Evolutionary conservation across 2,888 invertebrate genomes (phyloP).

Genomic region (Lasioglossum zephyrum): DNA sequence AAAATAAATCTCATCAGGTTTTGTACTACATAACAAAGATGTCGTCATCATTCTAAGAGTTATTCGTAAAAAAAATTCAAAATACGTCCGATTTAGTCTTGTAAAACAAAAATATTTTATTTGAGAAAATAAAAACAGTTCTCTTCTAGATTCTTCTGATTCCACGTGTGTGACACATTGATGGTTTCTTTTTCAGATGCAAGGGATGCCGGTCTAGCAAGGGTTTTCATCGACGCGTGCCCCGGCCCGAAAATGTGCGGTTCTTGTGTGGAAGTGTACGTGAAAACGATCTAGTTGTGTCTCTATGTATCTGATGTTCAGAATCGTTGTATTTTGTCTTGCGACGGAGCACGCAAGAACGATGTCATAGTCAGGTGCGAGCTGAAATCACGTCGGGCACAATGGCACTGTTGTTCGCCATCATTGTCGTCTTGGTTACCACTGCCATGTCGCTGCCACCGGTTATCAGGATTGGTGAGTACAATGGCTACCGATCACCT

Average conservation of each 20-base stretch:
- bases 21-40: no score
- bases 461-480: conserved; percentile 84
- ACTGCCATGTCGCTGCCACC: conserved; percentile 83
- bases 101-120: no score
- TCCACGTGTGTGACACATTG: not conserved
- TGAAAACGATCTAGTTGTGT: conserved; percentile 61
- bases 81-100: no score
- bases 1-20: no score
- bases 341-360: conserved; percentile 56
- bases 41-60: no score
- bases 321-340: conserved; percentile 32
- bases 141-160: no score
- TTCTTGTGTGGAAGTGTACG: conserved; percentile 72
- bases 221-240: conserved; percentile 34
- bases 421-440: conserved; percentile 83
- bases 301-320: conserved; percentile 52
- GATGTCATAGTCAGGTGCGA: conserved; percentile 69
- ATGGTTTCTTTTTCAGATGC: conserved; percentile 42
- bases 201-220: conserved; percentile 45
- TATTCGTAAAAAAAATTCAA: no score
- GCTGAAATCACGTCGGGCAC: conserved; percentile 67
- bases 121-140: no score
- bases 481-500: not conserved
- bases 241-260: conserved; percentile 60
- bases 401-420: conserved; percentile 83